phyloP scores from a whole-genome alignment of 2,797 vertebrate species.

The Margarornis squamiger region DNA sequence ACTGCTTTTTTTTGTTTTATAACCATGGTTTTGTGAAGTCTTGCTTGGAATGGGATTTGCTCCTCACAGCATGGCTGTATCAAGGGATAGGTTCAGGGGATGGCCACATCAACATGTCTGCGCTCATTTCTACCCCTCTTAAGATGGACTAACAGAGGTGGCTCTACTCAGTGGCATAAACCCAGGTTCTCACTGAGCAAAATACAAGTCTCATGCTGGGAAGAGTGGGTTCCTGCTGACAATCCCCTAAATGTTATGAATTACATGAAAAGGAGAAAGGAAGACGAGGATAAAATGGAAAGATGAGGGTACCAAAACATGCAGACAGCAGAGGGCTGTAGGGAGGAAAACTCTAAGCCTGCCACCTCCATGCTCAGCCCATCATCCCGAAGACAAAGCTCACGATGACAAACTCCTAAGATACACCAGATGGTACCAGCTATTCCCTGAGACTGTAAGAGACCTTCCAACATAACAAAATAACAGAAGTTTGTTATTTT shows the following conservation, averaged over 20 bases:
- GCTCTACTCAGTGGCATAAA: neutral
- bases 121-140: neutral
- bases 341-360: neutral
- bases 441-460: neutral
- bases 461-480: neutral
- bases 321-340: neutral
- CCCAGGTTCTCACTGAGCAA: neutral
- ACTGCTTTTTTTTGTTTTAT: neutral
- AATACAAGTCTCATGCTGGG: fast-evolving
- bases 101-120: neutral
- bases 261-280: neutral
- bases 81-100: neutral
- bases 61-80: neutral
- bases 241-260: neutral
- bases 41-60: neutral
- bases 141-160: neutral
- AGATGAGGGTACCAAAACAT: neutral
- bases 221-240: neutral
- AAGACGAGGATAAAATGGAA: neutral
- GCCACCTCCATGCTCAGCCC: neutral
- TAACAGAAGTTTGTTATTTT: neutral
- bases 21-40: neutral
- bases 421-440: neutral
- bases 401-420: neutral
- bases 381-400: fast-evolving